Percentiles rank a stretch among this genome's conserved stretches.
These are phyloP conservation scores for Perca fluviatilis DNA, from an alignment of 2,113 vertebrate genomes.

Conservation along the genomic window DNA sequence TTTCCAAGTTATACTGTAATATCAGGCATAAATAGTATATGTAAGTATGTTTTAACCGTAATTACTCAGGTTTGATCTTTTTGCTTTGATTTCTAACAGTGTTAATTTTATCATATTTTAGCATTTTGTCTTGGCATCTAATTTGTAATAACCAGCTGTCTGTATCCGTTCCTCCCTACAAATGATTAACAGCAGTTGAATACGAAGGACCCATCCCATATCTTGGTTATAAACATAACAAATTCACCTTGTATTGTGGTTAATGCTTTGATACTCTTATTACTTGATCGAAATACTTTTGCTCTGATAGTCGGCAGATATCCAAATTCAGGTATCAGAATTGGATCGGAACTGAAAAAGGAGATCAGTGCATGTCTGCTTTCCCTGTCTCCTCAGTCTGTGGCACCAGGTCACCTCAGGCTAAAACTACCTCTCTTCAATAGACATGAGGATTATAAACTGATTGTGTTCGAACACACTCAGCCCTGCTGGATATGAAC, in stretches of 20 bases:
- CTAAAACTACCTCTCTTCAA: conserved; percentile 51
- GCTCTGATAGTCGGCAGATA: background rate
- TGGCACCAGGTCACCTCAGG: conserved; percentile 51
- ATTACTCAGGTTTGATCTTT: background rate
- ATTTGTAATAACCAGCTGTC: background rate
- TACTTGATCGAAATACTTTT: too few species aligned
- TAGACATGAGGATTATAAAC: conserved; percentile 69
- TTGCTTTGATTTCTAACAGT: background rate
- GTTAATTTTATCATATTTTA: background rate
- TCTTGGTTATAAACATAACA: conserved; percentile 3
- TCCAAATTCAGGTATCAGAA: background rate
- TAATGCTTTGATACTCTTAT: conserved; percentile 24
- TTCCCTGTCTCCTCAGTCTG: conserved; percentile 19
- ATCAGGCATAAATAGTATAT: background rate
- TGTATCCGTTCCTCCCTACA: background rate
- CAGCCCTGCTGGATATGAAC: conserved; percentile 64
- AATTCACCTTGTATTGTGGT: conserved; percentile 16
- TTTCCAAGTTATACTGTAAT: background rate
- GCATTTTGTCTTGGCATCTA: background rate
- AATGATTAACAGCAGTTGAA: background rate
- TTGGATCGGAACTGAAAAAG: background rate
- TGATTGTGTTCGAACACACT: conserved; percentile 72
- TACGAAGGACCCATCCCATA: background rate
- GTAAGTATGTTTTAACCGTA: background rate
- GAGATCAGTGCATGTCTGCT: background rate